Evolutionary conservation across 2,888 invertebrate species (phyloP).

Genomic region (Aphidoletes aphidimyza): DNA sequence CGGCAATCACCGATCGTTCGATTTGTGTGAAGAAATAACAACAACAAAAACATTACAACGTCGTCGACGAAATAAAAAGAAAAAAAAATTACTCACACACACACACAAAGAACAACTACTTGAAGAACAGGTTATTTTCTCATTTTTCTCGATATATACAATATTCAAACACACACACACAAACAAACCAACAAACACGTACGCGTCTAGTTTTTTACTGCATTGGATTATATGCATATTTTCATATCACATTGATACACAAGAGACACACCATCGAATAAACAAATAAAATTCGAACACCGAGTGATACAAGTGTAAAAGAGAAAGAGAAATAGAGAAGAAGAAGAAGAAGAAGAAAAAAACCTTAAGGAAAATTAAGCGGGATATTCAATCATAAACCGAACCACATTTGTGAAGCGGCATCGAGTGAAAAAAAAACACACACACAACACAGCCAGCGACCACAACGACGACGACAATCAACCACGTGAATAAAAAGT

Average conservation of each 20-base stretch:
- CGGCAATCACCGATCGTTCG: conserved; percentile 48
- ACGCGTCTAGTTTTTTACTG: not conserved
- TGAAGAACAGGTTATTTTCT: conserved; percentile 54
- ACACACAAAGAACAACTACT: conserved; percentile 9
- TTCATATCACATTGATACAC: not conserved
- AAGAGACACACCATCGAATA: not conserved
- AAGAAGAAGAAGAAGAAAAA: not conserved
- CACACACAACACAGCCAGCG: not conserved
- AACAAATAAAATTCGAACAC: not conserved
- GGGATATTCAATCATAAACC: conserved; percentile 1
- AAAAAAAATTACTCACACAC: no score
- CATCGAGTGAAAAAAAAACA: not conserved
- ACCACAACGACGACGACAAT: not conserved
- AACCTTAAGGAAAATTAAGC: conserved; percentile 9
- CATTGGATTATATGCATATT: conserved; percentile 29
- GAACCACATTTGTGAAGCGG: conserved; percentile 16
- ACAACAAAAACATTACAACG: not conserved
- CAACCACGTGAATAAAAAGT: conserved; percentile 51
- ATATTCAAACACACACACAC: not conserved
- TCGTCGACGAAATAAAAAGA: not conserved
- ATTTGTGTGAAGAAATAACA: conserved; percentile 48
- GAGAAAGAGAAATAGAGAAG: not conserved
- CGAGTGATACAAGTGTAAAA: not conserved
- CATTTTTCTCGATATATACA: conserved; percentile 49
- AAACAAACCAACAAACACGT: not conserved